Percentiles rank a stretch among this genome's conserved stretches.
These are phyloP conservation scores for Callyntrura sp. DNA, from an alignment of 2,888 invertebrate species.

Conservation along the genomic window DNA sequence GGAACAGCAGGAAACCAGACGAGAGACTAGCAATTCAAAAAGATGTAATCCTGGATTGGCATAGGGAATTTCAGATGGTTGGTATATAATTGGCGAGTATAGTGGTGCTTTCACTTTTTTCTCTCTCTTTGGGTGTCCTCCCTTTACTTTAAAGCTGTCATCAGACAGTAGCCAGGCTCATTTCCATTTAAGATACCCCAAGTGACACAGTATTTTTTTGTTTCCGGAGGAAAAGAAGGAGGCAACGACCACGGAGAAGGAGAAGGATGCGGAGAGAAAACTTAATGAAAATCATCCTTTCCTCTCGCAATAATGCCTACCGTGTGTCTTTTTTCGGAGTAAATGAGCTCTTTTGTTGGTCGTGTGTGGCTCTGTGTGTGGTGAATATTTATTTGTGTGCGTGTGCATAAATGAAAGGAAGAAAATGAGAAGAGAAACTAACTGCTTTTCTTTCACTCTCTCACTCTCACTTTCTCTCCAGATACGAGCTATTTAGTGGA, in stretches of 20 bases:
- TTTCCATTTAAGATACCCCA: slow-evolving; percentile 70
- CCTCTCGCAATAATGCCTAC: slow-evolving; percentile 9
- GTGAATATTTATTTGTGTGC: background rate
- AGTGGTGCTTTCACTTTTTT: background rate
- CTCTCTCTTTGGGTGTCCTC: background rate
- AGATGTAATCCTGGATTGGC: slow-evolving; percentile 43
- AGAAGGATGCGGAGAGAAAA: slow-evolving; percentile 14
- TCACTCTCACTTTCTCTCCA: background rate
- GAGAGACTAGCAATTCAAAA: slow-evolving; percentile 49
- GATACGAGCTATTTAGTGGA: background rate
- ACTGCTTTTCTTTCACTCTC: background rate
- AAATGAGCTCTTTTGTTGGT: slow-evolving; percentile 48
- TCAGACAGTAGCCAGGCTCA: slow-evolving; percentile 27
- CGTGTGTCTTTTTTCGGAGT: background rate
- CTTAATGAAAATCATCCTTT: slow-evolving; percentile 51
- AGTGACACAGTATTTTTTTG: slow-evolving; percentile 57
- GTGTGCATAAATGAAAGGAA: background rate
- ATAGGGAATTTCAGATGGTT: background rate
- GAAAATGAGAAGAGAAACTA: background rate
- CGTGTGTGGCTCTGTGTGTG: background rate
- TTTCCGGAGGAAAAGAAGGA: slow-evolving; percentile 1
- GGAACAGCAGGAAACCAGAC: slow-evolving; percentile 13
- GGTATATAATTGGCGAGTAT: background rate
- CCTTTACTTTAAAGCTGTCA: slow-evolving; percentile 18
- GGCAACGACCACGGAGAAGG: background rate